Base-by-base conservation (phyloP, 2,888 invertebrate genomes). In the Noctua janthina region DNA sequence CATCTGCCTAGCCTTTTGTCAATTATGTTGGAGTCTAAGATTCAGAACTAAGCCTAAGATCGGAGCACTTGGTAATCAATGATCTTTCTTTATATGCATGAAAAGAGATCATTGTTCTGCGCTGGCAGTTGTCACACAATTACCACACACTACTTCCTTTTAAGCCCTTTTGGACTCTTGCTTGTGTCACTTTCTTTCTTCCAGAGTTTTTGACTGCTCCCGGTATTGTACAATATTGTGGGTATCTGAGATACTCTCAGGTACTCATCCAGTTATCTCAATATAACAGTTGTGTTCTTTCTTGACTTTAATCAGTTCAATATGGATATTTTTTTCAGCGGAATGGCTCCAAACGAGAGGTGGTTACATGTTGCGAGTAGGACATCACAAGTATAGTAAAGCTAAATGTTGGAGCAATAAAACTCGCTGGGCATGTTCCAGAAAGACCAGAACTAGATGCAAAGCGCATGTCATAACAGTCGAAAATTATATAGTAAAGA, bases 361-460 rank as follows among this genome's bases (percentile, higher is more conserved):
- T 6, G 67, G 67, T 43, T 67, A 68, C 43, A 68, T 68, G 67
- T 68, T 68, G 43, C 67, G n/a, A 68, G 7, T 68, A 39, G 39
- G 39, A 39, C 5, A 39, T 5, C 39, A 39, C 39, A 39, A 39
- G 39, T 39, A 4, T 20, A 81, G 72, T 73, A 85, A 66, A 64
- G 71, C 62, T 59, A 64, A 35, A n/a, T 6, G 35, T 64, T 43
- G 51, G 56, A 43, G 35, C n/a, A 39, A 67, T 67, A 67, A 43
- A 67, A 67, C 86, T 17, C 78, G 92, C 13, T 92, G 92, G 46
- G 86, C 87, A 35, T 93, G 92, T 76, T 70, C 91, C 39, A 85
- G 84, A 8, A 92, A 91, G 68, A 86, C 62, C 17, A 39, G 78
- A 13, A 75, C 91, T 10, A 91, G 85, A 74, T 94, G 93, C 78